Conservation (phyloP, 2,797 vertebrate species). For the Lepilemur septentrionalis region DNA sequence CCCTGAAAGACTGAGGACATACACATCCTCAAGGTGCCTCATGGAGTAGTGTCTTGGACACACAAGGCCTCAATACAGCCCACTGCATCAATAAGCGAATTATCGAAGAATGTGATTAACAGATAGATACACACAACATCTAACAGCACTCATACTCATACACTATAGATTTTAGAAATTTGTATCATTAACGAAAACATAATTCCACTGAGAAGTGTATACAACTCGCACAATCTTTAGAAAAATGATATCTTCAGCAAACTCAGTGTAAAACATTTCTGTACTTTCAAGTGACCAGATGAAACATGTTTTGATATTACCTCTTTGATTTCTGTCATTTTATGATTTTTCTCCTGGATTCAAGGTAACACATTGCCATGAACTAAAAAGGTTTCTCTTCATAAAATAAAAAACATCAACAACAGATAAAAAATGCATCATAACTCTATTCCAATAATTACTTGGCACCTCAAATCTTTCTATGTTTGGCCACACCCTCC, state of each 20-base stretch:
- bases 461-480: not conserved
- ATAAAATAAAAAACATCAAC: not conserved
- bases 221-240: not conserved
- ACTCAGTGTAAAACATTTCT: not conserved
- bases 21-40: not conserved
- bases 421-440: not conserved
- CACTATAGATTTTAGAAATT: not conserved
- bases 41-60: not conserved
- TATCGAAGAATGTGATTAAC: not conserved
- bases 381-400: not conserved
- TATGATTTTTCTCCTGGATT: fast-evolving
- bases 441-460: not conserved
- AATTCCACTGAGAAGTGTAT: not conserved
- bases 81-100: not conserved
- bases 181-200: not conserved
- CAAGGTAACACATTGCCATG: not conserved
- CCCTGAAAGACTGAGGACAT: not conserved
- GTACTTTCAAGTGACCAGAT: not conserved
- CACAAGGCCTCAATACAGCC: not conserved
- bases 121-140: not conserved
- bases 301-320: not conserved
- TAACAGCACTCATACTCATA: not conserved
- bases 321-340: not conserved
- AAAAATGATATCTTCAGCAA: not conserved
- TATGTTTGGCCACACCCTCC: not conserved